phyloP scores from a whole-genome alignment of 2,113 vertebrate genomes.

The Oreotrochilus melanogaster region DNA sequence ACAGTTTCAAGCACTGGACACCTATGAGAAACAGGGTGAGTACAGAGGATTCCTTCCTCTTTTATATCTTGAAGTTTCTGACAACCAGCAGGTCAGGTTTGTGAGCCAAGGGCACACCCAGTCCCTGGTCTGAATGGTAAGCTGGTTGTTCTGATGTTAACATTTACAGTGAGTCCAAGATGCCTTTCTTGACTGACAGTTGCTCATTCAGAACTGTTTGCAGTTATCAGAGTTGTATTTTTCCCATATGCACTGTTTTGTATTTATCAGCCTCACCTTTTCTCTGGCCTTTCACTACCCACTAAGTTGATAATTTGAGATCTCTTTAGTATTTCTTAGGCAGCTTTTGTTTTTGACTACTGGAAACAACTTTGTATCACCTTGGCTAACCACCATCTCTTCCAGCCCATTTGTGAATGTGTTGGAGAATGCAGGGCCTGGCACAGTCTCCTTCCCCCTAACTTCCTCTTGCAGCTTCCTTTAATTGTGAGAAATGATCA shows the following conservation, averaged over 20 bases:
- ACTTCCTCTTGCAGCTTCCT: constrained; percentile 18
- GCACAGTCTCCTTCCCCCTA: neutral
- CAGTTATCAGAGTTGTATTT: neutral
- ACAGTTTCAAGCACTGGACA: neutral
- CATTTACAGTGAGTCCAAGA: neutral
- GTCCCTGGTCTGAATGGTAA: constrained; percentile 3
- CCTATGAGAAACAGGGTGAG: constrained; percentile 2
- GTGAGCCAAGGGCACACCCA: constrained; percentile 40
- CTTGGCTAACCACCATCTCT: neutral
- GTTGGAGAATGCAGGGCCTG: neutral
- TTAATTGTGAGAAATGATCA: neutral
- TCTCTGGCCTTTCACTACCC: neutral
- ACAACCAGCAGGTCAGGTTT: neutral
- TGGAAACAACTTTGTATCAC: neutral
- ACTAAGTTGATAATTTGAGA: neutral
- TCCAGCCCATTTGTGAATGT: neutral
- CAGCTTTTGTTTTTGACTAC: neutral
- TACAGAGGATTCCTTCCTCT: constrained; percentile 1
- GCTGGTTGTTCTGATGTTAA: neutral
- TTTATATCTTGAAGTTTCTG: constrained; percentile 10
- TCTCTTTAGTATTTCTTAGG: neutral
- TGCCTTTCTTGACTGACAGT: neutral
- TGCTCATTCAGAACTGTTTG: neutral
- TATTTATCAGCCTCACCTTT: neutral
- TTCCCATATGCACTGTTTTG: neutral